phyloP scores from a whole-genome alignment of 2,888 invertebrate species.

The Drosophila melanosoma region DNA sequence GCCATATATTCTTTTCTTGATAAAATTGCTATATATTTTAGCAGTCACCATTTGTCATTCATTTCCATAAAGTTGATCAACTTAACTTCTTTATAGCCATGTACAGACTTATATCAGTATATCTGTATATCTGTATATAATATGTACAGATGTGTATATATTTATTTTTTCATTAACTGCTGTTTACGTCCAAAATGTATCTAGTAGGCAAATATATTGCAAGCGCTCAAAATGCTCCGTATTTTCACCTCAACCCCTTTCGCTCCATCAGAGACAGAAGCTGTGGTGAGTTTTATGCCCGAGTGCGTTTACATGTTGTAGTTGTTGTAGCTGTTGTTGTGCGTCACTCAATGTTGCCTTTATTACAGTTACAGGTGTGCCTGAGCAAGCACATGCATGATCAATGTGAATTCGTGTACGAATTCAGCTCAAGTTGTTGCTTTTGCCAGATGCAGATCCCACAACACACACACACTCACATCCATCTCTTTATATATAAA shows the following conservation, averaged over 20 bases:
- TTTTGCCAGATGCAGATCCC: not conserved
- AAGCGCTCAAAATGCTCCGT: constrained; percentile 1
- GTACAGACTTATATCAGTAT: not conserved
- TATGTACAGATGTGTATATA: constrained; percentile 13
- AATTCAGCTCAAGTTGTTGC: constrained; percentile 64
- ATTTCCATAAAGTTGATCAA: not conserved
- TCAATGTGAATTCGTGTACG: constrained; percentile 67
- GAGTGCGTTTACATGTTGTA: constrained; percentile 56
- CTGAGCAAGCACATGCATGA: constrained; percentile 57
- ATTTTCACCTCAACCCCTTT: not conserved
- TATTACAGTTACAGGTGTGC: constrained; percentile 63
- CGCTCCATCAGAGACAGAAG: constrained; percentile 10
- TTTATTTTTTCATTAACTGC: constrained; percentile 34
- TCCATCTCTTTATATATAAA: not conserved
- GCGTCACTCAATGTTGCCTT: constrained; percentile 46
- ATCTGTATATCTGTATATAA: not conserved
- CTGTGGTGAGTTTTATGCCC: constrained; percentile 53
- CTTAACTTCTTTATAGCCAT: not conserved
- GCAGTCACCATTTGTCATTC: not conserved
- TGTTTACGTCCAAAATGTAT: constrained; percentile 55
- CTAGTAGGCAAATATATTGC: constrained; percentile 67
- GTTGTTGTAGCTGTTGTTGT: constrained; percentile 17
- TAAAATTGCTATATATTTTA: not conserved
- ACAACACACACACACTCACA: too few species aligned
- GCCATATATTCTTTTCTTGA: not conserved